Evolutionary conservation across 53 echinoderm and acorn worm genomes (phyloP).

Genomic region (Hippasteria phrygiana): DNA sequence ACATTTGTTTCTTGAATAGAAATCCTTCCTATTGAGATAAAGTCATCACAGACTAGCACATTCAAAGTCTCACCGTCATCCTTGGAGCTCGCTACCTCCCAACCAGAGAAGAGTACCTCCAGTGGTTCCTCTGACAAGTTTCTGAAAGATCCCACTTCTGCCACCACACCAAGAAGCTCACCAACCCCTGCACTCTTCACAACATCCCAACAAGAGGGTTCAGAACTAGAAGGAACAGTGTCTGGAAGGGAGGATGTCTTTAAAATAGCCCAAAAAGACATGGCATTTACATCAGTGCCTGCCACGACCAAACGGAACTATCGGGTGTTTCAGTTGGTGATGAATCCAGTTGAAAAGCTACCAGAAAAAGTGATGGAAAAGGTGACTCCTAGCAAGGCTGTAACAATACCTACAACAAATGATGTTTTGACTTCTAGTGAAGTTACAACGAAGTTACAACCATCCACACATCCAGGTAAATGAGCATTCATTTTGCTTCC

Average conservation of each 20-base stretch:
- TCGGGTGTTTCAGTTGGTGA: conserved; percentile 17
- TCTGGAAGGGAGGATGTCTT: neutral
- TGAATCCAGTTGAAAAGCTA: neutral
- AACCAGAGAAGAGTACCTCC: neutral
- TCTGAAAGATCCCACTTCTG: neutral
- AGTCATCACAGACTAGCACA: neutral
- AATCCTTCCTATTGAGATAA: too few species aligned
- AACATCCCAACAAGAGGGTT: neutral
- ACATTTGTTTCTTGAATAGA: neutral
- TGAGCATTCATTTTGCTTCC: neutral
- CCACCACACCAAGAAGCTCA: neutral
- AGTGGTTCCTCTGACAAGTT: neutral
- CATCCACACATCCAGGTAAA: conserved; percentile 32
- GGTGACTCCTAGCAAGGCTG: conserved; percentile 1
- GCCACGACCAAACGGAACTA: neutral
- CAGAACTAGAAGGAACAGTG: neutral
- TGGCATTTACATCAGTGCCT: neutral
- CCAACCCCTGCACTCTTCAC: conserved; percentile 8
- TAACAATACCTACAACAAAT: too few species aligned
- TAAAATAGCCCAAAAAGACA: neutral
- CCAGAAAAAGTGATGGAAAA: neutral
- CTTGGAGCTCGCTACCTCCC: neutral
- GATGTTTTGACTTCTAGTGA: neutral
- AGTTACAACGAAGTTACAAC: conserved; percentile 13
- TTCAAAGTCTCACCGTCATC: neutral